phyloP scores from a whole-genome alignment of 1,140 invertebrate genomes.

The Liolophura sinensis region DNA sequence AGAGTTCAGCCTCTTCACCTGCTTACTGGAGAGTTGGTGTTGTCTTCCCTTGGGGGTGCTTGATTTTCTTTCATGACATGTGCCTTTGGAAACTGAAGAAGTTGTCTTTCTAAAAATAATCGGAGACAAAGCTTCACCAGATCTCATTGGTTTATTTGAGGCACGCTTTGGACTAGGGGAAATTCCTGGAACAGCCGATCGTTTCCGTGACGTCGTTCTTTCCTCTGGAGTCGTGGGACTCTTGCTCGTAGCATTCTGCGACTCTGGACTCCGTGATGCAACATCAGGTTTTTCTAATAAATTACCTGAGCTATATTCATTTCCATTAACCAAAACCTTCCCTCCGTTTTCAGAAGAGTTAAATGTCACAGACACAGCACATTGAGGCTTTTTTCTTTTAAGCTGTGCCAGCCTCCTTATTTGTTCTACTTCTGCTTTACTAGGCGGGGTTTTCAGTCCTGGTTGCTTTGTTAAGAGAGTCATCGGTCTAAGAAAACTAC shows the following conservation, averaged over 20 bases:
- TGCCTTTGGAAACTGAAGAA: background rate
- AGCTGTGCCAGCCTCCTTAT: constrained; percentile 8
- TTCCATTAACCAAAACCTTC: background rate
- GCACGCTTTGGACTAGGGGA: constrained; percentile 24
- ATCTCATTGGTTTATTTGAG: background rate
- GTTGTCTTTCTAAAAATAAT: too few relatives aligned
- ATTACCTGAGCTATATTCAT: background rate
- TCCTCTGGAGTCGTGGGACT: background rate
- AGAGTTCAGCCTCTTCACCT: constrained; percentile 7
- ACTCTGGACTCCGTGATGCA: background rate
- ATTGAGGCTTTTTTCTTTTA: constrained; percentile 18
- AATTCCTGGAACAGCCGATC: constrained; percentile 22
- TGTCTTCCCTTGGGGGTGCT: background rate
- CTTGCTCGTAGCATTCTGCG: background rate
- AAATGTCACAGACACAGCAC: constrained; percentile 17
- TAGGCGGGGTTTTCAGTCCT: constrained; percentile 7
- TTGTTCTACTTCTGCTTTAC: background rate
- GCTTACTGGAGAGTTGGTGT: background rate
- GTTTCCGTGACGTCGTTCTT: constrained; percentile 25
- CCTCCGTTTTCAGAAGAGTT: constrained; percentile 1
- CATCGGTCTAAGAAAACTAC: constrained; percentile 22
- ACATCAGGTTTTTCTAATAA: background rate
- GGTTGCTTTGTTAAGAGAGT: constrained; percentile 15
- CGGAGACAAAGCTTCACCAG: too few relatives aligned
- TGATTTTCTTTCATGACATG: background rate